These are phyloP conservation scores for Channa maculata DNA, from an alignment of 2,113 vertebrate genomes.

Conservation along the genomic window DNA sequence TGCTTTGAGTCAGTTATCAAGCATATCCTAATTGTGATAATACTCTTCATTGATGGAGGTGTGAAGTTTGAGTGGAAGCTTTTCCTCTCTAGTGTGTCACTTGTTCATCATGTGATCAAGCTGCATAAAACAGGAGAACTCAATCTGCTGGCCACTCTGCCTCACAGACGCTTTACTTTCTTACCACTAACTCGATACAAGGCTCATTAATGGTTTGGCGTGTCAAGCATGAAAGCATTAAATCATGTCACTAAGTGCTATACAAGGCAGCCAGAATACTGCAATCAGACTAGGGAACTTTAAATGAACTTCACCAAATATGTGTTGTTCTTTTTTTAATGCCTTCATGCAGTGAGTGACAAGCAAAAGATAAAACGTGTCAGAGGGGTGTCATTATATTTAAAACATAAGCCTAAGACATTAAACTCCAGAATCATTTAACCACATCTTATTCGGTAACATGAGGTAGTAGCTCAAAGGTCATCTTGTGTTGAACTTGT, in stretches of 20 bases:
- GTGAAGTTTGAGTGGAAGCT: not conserved
- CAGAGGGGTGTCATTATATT: too few species aligned
- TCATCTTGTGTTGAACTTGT: conserved; percentile 19
- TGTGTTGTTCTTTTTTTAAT: not conserved
- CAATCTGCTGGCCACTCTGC: not conserved
- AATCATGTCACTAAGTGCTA: conserved; percentile 48
- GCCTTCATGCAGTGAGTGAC: conserved; percentile 17
- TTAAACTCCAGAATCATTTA: not conserved
- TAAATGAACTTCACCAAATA: not conserved
- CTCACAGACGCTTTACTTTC: conserved; percentile 16
- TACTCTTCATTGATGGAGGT: not conserved
- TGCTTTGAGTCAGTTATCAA: not conserved
- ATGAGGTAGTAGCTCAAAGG: conserved; percentile 3
- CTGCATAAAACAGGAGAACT: conserved; percentile 45
- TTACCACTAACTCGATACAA: conserved; percentile 31
- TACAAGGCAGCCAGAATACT: conserved; percentile 10
- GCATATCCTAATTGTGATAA: not conserved
- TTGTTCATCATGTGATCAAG: conserved; percentile 6
- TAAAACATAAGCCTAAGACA: too few species aligned
- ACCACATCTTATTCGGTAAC: conserved; percentile 1
- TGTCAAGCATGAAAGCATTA: conserved; percentile 11
- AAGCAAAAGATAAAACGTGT: too few species aligned
- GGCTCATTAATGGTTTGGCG: conserved; percentile 53
- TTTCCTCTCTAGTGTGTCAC: not conserved
- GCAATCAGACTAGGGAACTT: conserved; percentile 13